Base-by-base conservation (phyloP, 2,888 invertebrate species). In the Troilus luridus region DNA sequence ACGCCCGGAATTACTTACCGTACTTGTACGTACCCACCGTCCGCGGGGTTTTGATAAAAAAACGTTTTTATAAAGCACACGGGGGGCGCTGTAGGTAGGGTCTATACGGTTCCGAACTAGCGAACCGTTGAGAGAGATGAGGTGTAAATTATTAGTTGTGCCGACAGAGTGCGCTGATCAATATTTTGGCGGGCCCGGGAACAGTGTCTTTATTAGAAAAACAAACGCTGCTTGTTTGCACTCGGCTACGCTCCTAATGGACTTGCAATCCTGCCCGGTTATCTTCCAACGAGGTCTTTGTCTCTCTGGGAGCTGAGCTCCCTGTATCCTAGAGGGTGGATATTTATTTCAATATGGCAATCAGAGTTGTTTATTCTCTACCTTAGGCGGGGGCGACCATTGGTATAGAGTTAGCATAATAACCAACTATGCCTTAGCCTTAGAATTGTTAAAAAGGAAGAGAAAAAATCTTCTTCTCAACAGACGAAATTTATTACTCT, bases 191-290 rank as follows among this genome's bases (percentile, higher is more conserved):
- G 88, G 88, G 56, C 88, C 59, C 88, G 58, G 27, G 59, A 59
- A 24, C 88, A 41, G 59, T 56, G 89, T 89, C 89, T 89, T 89
- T 89, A 89, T 89, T 89, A 89, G 89, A 89, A 89, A 89, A 89
- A 89, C 89, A 89, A 89, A 67, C 89, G 60, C 8, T 0, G n/a
- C 14, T 41, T 85, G 85, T 85, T 85, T 85, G 85, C 85, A 5
- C 85, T 85, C 9, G 54, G 54, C 81, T 81, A 56, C 19, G 54
- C 56, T 85, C 85, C 85, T 85, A 85, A 85, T 85, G 85, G 85
- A 85, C 85, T 56, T 54, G 85, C 85, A 85, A 85, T 85, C 54
- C 81, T 27, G n/a, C 67, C 2, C 21, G 12, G n/a, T 9, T 24
- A n/a, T 67, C 67, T 67, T 67, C 67, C n/a, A n/a, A n/a, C n/a